Evolutionary conservation across 2,888 invertebrate species (phyloP).

Genomic region (Apotomis capreana): DNA sequence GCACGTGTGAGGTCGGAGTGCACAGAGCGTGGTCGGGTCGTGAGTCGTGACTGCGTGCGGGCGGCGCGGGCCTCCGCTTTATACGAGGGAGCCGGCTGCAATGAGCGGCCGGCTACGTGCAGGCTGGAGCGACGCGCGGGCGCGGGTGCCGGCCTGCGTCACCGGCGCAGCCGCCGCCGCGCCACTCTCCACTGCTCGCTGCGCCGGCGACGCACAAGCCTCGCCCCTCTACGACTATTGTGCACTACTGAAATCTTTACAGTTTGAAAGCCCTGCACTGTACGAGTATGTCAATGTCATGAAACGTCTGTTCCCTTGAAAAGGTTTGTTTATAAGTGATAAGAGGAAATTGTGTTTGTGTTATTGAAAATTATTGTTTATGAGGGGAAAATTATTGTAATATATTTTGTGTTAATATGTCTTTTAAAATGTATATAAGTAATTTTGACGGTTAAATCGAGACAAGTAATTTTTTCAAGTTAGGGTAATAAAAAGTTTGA

Average conservation of each 20-base stretch:
- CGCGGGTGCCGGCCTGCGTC: constrained; percentile 49
- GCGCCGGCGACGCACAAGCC: constrained; percentile 48
- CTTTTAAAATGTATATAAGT: no score
- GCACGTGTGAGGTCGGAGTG: constrained; percentile 68
- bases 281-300: constrained; percentile 51
- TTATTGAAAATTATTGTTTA: neutral
- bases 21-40: constrained; percentile 71
- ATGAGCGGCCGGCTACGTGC: constrained; percentile 46
- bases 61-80: constrained; percentile 69
- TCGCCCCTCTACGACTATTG: constrained; percentile 55
- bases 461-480: no score
- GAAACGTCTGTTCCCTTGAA: constrained; percentile 13
- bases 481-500: no score
- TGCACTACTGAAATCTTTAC: constrained; percentile 66
- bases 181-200: constrained; percentile 47
- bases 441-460: no score
- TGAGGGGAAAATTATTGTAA: no score
- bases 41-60: constrained; percentile 78
- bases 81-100: constrained; percentile 59
- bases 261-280: constrained; percentile 48
- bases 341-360: constrained; percentile 1
- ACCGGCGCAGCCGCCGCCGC: constrained; percentile 53
- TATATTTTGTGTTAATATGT: no score
- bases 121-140: constrained; percentile 55
- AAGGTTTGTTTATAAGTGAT: constrained; percentile 5